These are phyloP conservation scores for Hyphantria cunea DNA, from an alignment of 1,140 invertebrate genomes.

Conservation along the genomic window DNA sequence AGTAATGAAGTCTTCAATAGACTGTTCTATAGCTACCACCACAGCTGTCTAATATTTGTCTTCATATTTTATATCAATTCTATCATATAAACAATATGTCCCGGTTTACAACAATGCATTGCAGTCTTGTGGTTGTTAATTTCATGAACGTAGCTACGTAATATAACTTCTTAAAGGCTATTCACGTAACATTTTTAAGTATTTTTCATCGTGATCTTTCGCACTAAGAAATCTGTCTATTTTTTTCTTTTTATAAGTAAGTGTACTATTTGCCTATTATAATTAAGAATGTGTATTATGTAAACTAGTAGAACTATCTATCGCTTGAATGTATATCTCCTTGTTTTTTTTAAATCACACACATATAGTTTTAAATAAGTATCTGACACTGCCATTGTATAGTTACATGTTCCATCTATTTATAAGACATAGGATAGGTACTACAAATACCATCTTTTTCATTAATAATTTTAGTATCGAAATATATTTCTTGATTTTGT, in stretches of 20 bases:
- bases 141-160: no score
- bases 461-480: conserved; percentile 9
- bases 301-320: background rate
- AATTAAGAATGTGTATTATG: background rate
- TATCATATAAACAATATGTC: no score
- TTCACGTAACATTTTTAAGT: no score
- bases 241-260: background rate
- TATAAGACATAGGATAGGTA: conserved; percentile 23
- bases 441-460: background rate
- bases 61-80: no score
- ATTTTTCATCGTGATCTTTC: no score
- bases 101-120: no score
- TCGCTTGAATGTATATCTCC: conserved; percentile 8
- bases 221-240: no score
- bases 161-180: no score
- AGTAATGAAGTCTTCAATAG: no score
- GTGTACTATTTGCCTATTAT: background rate
- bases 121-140: no score
- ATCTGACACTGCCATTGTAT: conserved; percentile 45
- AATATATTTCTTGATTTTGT: conserved; percentile 8
- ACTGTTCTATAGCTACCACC: no score
- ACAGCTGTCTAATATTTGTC: no score
- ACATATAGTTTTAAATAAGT: conserved; percentile 17
- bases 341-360: background rate
- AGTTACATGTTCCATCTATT: conserved; percentile 32